Conservation (phyloP, 2,113 vertebrate species). For the Tetraodon nigroviridis region DNA sequence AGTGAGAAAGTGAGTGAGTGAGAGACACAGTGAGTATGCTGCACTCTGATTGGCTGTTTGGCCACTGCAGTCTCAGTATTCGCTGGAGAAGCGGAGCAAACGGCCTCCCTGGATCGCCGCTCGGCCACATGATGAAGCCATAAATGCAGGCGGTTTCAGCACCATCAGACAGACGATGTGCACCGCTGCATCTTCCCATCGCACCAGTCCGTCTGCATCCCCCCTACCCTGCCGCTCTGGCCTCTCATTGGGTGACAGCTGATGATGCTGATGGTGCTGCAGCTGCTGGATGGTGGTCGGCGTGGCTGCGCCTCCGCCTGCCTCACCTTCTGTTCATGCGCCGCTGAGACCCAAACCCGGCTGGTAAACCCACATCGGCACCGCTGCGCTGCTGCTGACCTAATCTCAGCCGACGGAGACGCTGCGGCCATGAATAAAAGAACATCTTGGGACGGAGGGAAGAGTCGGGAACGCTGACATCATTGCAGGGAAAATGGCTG, state of each 20-base stretch:
- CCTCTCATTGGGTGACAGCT: constrained; percentile 11
- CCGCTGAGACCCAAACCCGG: neutral
- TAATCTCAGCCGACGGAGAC: constrained; percentile 38
- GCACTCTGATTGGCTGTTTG: constrained; percentile 58
- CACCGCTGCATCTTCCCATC: constrained; percentile 11
- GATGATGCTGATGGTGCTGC: constrained; percentile 25
- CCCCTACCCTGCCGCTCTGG: neutral
- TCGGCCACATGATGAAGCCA: neutral
- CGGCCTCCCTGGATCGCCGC: neutral
- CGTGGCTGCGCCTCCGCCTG: constrained; percentile 12
- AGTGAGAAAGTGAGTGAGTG: constrained; percentile 9
- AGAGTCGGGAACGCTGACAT: neutral
- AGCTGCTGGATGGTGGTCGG: constrained; percentile 15
- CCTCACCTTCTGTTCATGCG: no score
- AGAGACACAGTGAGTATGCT: constrained; percentile 34
- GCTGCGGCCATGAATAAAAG: constrained; percentile 59
- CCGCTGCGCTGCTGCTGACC: neutral
- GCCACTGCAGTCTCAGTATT: constrained; percentile 61
- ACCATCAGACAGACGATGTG: constrained; percentile 1
- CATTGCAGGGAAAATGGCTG: neutral
- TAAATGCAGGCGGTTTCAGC: neutral
- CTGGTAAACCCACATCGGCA: no score
- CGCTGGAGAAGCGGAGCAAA: constrained; percentile 42
- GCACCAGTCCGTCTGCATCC: neutral
- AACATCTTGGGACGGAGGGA: constrained; percentile 26